Evolutionary conservation across 2,113 vertebrate species (phyloP).

Genomic region (Manacus vitellinus): DNA sequence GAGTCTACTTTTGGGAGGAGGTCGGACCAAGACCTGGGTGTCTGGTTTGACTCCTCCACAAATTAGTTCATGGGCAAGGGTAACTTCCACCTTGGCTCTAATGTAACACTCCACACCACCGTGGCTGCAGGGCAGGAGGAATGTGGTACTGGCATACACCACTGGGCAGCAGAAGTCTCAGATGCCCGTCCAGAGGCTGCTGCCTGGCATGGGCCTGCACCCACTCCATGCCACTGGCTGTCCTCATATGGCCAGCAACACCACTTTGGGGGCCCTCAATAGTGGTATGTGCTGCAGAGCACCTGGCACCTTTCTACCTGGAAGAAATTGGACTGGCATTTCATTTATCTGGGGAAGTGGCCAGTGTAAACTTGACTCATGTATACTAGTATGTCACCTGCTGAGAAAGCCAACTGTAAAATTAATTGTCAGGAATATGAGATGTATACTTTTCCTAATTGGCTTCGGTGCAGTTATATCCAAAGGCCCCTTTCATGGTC

Average conservation of each 20-base stretch:
- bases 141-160: not conserved
- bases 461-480: not conserved
- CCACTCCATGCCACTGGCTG: fast-evolving
- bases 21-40: not conserved
- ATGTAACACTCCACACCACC: fast-evolving
- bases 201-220: fast-evolving
- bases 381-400: not conserved
- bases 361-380: not conserved
- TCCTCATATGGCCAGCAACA: not conserved
- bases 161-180: not conserved
- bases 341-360: not conserved
- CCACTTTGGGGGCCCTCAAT: fast-evolving
- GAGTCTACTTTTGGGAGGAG: not conserved
- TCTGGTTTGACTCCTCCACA: not conserved
- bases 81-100: not conserved
- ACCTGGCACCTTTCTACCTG: not conserved
- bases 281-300: not conserved
- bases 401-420: not conserved
- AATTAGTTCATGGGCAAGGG: not conserved
- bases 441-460: not conserved
- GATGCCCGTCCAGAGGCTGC: not conserved
- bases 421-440: not conserved
- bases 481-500: not conserved
- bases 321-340: not conserved
- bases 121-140: not conserved